A percentile compares a stretch with the other conserved stretches of the same genome.
phyloP scores from a whole-genome alignment of 2,888 invertebrate species.

The Drosophila anceps region DNA sequence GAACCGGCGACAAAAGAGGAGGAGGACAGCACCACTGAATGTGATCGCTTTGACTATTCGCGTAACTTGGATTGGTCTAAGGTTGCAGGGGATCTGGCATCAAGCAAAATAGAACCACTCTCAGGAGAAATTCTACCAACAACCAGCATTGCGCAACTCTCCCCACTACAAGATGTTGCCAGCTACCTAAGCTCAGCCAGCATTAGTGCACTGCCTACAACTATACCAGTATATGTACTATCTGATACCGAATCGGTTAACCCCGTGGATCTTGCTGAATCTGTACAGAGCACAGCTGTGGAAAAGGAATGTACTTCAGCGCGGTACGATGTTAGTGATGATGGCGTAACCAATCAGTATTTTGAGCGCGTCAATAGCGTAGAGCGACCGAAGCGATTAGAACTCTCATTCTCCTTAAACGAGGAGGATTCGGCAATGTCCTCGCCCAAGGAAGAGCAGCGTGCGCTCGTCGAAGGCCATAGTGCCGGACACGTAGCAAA shows the following conservation, averaged over 20 bases:
- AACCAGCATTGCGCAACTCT: slow-evolving; percentile 79
- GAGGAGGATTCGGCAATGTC: slow-evolving; percentile 61
- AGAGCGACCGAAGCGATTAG: slow-evolving; percentile 83
- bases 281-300: slow-evolving; percentile 17
- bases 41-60: slow-evolving; percentile 68
- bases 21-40: slow-evolving; percentile 79
- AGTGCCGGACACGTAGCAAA: slow-evolving; percentile 22
- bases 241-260: slow-evolving; percentile 64
- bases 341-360: slow-evolving; percentile 85
- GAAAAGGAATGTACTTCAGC: slow-evolving; percentile 34
- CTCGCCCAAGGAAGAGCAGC: slow-evolving; percentile 25
- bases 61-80: slow-evolving; percentile 63
- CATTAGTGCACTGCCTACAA: slow-evolving; percentile 77
- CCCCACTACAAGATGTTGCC: slow-evolving; percentile 76
- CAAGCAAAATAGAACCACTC: slow-evolving; percentile 46
- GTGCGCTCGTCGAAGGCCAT: slow-evolving; percentile 38
- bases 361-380: slow-evolving; percentile 85
- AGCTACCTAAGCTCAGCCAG: slow-evolving; percentile 60
- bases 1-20: slow-evolving; percentile 39
- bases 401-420: slow-evolving; percentile 81
- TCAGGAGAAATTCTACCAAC: slow-evolving; percentile 50
- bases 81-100: slow-evolving; percentile 54
- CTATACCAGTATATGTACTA: slow-evolving; percentile 57
- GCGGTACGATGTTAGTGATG: slow-evolving; percentile 81
- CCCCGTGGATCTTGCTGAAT: slow-evolving; percentile 22